A percentile compares a stretch with the other conserved stretches of the same genome.
phyloP scores from a whole-genome alignment of 2,888 invertebrate genomes.

The Polylopha cassiicola region DNA sequence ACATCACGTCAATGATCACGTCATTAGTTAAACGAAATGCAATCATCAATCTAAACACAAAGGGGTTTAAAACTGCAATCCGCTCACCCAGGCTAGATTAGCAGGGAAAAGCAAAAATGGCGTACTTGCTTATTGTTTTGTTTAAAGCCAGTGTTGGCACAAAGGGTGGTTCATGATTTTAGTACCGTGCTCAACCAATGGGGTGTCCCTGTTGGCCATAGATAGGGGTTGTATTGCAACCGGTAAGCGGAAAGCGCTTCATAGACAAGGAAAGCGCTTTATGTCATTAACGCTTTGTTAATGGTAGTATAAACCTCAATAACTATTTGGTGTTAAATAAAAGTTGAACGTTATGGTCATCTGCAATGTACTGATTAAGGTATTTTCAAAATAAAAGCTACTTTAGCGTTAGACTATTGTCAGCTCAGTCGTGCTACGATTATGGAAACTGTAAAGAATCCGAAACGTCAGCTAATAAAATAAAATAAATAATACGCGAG shows the following conservation, averaged over 20 bases:
- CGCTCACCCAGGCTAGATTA: constrained; percentile 61
- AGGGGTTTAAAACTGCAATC: constrained; percentile 25
- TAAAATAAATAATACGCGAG: too few relatives aligned
- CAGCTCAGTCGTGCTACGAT: too few relatives aligned
- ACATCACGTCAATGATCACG: not conserved
- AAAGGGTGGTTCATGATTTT: constrained; percentile 59
- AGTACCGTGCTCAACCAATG: constrained; percentile 49
- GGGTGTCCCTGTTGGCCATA: constrained; percentile 48
- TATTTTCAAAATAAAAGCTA: too few relatives aligned
- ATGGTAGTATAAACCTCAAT: too few relatives aligned
- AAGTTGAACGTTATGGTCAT: too few relatives aligned
- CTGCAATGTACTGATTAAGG: too few relatives aligned
- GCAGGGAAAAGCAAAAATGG: constrained; percentile 58
- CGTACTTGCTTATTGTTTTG: constrained; percentile 56
- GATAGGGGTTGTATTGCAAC: constrained; percentile 57
- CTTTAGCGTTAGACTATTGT: too few relatives aligned
- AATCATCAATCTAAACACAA: constrained; percentile 19
- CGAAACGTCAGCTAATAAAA: too few relatives aligned
- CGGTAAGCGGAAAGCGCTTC: constrained; percentile 56
- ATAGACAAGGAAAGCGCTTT: constrained; percentile 45
- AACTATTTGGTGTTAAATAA: too few relatives aligned
- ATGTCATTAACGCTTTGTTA: too few relatives aligned
- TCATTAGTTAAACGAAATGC: constrained; percentile 19
- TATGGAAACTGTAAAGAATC: too few relatives aligned
- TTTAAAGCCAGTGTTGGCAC: constrained; percentile 56